Conservation (phyloP, 2,797 vertebrate genomes). For the Sebastiscus tertius region DNA sequence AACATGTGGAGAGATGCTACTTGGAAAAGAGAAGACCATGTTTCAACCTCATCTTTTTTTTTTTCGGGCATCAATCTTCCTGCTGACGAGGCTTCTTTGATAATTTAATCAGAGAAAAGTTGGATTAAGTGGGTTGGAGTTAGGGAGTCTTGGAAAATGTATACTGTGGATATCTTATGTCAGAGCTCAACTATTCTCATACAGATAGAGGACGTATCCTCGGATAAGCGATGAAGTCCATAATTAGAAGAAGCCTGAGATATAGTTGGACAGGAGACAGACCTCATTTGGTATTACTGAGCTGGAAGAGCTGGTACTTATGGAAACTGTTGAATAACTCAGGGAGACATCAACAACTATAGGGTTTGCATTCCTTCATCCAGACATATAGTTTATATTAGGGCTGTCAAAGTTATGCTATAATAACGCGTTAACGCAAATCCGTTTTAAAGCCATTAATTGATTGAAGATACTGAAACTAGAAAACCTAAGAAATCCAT, state of each 20-base stretch:
- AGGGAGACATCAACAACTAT: not conserved
- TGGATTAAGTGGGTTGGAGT: slow-evolving; percentile 2
- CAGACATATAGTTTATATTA: not conserved
- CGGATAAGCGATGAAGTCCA: not conserved
- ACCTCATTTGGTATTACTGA: not conserved
- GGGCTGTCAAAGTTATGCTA: too few species aligned
- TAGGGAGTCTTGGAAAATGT: slow-evolving; percentile 22
- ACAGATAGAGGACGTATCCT: not conserved
- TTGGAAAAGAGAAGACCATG: slow-evolving; percentile 32
- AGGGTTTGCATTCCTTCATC: not conserved
- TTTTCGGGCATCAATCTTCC: not conserved
- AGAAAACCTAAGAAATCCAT: too few species aligned
- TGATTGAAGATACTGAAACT: not conserved
- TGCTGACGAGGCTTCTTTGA: slow-evolving; percentile 21
- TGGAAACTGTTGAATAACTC: not conserved
- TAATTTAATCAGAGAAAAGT: slow-evolving; percentile 20
- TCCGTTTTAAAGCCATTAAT: not conserved
- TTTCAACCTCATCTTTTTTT: slow-evolving; percentile 23
- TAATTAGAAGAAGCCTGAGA: not conserved
- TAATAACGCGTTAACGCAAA: too few species aligned
- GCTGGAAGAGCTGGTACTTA: not conserved
- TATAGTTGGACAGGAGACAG: slow-evolving; percentile 14
- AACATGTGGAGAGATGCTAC: slow-evolving; percentile 18
- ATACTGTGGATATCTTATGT: slow-evolving; percentile 6
- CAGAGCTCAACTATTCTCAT: slow-evolving; percentile 12